Evolutionary conservation across 2,113 vertebrate genomes (phyloP), one percentile per base, ranked within the genome.

Genomic region (Aptenodytes forsteri): DNA sequence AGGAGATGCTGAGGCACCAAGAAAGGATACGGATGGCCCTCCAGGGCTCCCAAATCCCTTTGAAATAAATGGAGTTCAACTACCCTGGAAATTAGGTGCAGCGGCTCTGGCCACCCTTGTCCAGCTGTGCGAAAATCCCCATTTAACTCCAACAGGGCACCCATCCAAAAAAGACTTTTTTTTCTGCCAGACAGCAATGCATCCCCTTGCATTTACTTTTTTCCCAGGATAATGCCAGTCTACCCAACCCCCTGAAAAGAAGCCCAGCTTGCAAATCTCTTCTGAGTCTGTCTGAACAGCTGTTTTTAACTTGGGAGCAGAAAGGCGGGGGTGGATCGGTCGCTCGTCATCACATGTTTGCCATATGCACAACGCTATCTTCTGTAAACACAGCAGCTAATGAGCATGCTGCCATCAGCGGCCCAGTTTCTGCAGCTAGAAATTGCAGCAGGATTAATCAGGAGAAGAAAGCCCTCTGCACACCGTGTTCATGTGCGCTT

Each of bases 301-400:
- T 89, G 86, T 22, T 71, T 95, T 42, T 55, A 67, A n/a, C 59
- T 56, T 0, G 0, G 86, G 69, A 90, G 65, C 80, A 72, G 86
- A 44, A 78, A 95, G 94, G 89, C 26, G 36, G 80, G 73, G 81
- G 81, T 0, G 34, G 92, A 30, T 44, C 0, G 0, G 42, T 64
- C 8, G 5, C 82, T 79, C 30, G 16, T 95, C 79, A 64, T 19
- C 20, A 5, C 49, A 3, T 95, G 89, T 97, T 96, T 97, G 94
- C 94, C 72, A 6, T 90, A 85, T 86, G 90, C 73, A 90, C 92
- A 93, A 89, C 64, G 76, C 80, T 96, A 93, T 95, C 96, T 97
- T 58, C 80, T 59, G 92, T 52, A 88, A 95, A 97, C 84, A 94
- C 75, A 2, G 66, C 71, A 62, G 59, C 73, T 84, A 38, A 58